These are phyloP conservation scores for Lithophane semibrunnea DNA, from an alignment of 2,888 invertebrate species.

Conservation along the genomic window DNA sequence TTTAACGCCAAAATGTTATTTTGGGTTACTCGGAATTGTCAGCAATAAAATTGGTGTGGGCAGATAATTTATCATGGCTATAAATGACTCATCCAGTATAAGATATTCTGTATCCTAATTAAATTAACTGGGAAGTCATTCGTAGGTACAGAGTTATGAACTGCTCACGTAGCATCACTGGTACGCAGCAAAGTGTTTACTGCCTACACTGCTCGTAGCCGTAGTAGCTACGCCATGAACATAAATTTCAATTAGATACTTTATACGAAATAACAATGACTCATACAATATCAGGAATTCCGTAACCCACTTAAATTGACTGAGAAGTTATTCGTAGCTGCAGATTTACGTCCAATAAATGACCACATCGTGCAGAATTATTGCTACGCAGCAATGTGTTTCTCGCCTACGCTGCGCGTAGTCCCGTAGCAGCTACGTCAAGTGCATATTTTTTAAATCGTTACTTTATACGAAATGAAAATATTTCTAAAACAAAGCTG, in stretches of 20 bases:
- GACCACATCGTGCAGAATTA: conserved; percentile 8
- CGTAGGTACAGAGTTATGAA: neutral
- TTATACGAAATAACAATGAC: neutral
- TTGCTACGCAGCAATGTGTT: conserved; percentile 21
- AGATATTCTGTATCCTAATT: neutral
- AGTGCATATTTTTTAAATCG: conserved; percentile 11
- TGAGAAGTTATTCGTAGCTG: conserved; percentile 10
- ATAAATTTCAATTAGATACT: neutral
- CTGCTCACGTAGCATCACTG: neutral
- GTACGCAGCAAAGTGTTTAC: neutral
- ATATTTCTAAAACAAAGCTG: neutral
- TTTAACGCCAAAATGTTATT: conserved; percentile 49
- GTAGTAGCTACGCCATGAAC: neutral
- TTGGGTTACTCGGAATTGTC: conserved; percentile 16
- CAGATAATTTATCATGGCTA: conserved; percentile 43
- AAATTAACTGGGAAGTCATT: neutral
- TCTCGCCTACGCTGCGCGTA: conserved; percentile 51
- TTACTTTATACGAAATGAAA: conserved; percentile 7
- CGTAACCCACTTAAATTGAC: neutral
- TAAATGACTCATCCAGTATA: conserved; percentile 44
- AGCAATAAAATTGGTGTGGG: conserved; percentile 35
- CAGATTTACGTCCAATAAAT: conserved; percentile 12
- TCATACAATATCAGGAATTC: neutral
- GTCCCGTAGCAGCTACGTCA: conserved; percentile 15
- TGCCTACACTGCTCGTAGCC: neutral